These are phyloP conservation scores for Thymelicus sylvestris DNA, from an alignment of 2,888 invertebrate genomes.

Conservation along the genomic window DNA sequence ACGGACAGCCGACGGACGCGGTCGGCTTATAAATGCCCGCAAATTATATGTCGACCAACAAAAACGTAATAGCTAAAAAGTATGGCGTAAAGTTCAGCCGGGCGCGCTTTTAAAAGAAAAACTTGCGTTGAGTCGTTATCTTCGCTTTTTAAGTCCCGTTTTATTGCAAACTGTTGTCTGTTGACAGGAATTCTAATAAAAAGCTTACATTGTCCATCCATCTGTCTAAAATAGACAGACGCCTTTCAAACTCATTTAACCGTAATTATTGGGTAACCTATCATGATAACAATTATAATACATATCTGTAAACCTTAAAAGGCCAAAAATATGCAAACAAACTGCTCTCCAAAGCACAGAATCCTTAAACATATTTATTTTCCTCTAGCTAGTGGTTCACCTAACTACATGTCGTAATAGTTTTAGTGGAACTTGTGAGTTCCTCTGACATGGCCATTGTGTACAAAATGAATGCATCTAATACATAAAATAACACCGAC, in stretches of 20 bases:
- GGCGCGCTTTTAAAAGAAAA: not conserved
- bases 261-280: no score
- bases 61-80: conserved; percentile 47
- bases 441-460: not conserved
- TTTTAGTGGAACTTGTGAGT: not conserved
- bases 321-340: no score
- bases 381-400: no score
- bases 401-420: no score
- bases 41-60: conserved; percentile 68
- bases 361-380: no score
- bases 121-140: not conserved
- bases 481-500: not conserved
- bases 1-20: conserved; percentile 40
- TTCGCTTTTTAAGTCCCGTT: conserved; percentile 1
- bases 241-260: no score
- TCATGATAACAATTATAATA: no score
- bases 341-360: no score
- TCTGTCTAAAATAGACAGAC: no score
- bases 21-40: conserved; percentile 49
- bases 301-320: no score
- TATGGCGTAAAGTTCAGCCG: conserved; percentile 2
- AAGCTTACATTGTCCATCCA: no score
- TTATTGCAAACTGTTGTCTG: not conserved
- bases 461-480: conserved; percentile 20
- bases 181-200: no score